These are phyloP conservation scores for Pachyseris speciosa DNA, from an alignment of 64 coral and sea anemone genomes.

Conservation along the genomic window DNA sequence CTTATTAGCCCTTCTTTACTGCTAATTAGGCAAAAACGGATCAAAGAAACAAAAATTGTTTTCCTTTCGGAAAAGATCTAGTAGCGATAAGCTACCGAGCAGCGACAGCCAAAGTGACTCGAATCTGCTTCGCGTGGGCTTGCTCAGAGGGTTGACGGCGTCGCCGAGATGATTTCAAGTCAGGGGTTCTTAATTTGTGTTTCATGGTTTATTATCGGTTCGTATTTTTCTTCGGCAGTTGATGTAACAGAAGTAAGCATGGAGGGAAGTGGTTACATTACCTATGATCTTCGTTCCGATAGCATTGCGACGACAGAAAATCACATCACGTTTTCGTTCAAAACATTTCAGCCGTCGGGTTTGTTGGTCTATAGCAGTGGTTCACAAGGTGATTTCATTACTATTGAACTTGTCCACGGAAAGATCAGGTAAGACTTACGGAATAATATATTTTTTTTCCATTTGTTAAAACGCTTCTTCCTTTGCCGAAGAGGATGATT, in stretches of 20 bases:
- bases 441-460: too few relatives aligned
- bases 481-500: too few relatives aligned
- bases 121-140: background rate
- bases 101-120: background rate
- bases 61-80: conserved; percentile 18
- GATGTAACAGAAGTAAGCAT: conserved; percentile 72
- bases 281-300: conserved; percentile 72
- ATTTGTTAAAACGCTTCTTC: too few relatives aligned
- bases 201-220: background rate
- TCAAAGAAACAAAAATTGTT: conserved; percentile 39
- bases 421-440: conserved; percentile 75
- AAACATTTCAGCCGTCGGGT: conserved; percentile 81
- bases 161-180: conserved; percentile 44
- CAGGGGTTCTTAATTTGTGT: conserved; percentile 19
- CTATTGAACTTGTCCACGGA: conserved; percentile 84
- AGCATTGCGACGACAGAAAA: conserved; percentile 43
- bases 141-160: background rate
- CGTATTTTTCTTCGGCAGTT: conserved; percentile 13
- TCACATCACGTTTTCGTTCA: conserved; percentile 79
- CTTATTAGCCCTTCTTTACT: conserved; percentile 18
- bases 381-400: conserved; percentile 79
- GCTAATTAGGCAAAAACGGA: conserved; percentile 28
- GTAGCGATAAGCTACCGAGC: background rate
- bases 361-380: conserved; percentile 75
- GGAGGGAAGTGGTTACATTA: conserved; percentile 76